Base-by-base conservation (phyloP, 2,797 vertebrate genomes). In the Rousettus madagascariensis region DNA sequence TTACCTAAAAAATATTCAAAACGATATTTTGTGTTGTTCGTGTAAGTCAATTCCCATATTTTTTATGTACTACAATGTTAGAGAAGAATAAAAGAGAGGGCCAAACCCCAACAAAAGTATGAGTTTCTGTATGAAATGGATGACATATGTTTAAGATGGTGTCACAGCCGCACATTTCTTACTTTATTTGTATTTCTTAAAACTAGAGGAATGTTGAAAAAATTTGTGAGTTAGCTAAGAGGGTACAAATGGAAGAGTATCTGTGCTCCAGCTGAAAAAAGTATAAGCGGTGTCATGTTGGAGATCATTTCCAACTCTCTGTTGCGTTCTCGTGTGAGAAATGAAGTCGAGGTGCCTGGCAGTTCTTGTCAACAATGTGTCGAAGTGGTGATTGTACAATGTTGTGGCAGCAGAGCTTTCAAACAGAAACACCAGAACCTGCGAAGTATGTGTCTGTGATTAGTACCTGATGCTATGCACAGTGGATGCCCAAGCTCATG, bases 361-460 rank as follows among this genome's bases (percentile, higher is more conserved):
- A 97, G 95, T 59, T 98, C 95, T 96, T 96, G 96, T 97, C 96
- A 97, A 96, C 97, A 97, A 84, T 86, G 28, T 86, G 96, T 97
- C 80, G 6, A 84, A 90, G 78, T 3, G 0, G 78, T 92, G 95
- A 86, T 30, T 87, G 77, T 72, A 43, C 46, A 3, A 57, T 38
- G 79, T 79, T 91, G 55, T 92, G 94, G 90, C 84, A 90, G 95
- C 92, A 36, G 19, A 85, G 46, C 77, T 95, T 96, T 96, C 91
- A 97, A 97, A 97, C 92, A 95, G 90, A 98, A 96, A 96, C 53
- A 66, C 80, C 96, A 96, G 80, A 86, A 96, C 87, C 93, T 96
- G 87, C 0, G 43, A 97, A 94, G 59, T 90, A 96, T 8, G 96
- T 96, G 96, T 95, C 91, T 96, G 95, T 97, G 96, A 97, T 97